A percentile compares a stretch with the other conserved stretches of the same genome.
phyloP scores from a whole-genome alignment of 1,140 invertebrate species.

The Bombus pyrosoma region DNA sequence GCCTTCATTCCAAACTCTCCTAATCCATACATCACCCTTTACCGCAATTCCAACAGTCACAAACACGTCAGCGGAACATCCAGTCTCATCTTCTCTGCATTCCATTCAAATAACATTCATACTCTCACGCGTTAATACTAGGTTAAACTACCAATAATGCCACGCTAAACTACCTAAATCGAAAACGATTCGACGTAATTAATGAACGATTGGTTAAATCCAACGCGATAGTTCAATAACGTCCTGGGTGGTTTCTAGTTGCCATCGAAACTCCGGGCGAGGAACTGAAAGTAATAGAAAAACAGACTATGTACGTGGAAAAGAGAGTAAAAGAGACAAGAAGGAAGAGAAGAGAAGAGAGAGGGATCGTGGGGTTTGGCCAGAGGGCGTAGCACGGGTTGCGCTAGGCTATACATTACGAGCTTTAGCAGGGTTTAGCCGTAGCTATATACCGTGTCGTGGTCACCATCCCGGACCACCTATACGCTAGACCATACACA shows the following conservation, averaged over 20 bases:
- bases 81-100: not conserved
- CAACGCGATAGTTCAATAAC: slow-evolving; percentile 63
- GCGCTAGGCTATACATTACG: slow-evolving; percentile 74
- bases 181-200: slow-evolving; percentile 55
- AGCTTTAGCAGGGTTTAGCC: slow-evolving; percentile 76
- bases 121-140: not conserved
- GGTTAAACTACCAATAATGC: not conserved
- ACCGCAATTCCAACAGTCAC: not conserved
- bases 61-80: not conserved
- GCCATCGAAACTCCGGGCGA: slow-evolving; percentile 30
- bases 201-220: slow-evolving; percentile 71
- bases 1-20: no score
- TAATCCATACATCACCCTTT: not conserved
- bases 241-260: slow-evolving; percentile 40
- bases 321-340: not conserved
- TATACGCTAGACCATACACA: slow-evolving; percentile 26
- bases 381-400: slow-evolving; percentile 69
- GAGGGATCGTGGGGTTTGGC: slow-evolving; percentile 47
- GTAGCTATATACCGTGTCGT: slow-evolving; percentile 73
- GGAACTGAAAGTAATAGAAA: slow-evolving; percentile 9
- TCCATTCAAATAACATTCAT: not conserved
- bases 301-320: not conserved
- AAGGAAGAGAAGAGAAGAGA: not conserved
- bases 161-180: slow-evolving; percentile 37
- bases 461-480: slow-evolving; percentile 73